Evolutionary conservation across 2,113 vertebrate species (phyloP).

Genomic region (Lonchura striata): DNA sequence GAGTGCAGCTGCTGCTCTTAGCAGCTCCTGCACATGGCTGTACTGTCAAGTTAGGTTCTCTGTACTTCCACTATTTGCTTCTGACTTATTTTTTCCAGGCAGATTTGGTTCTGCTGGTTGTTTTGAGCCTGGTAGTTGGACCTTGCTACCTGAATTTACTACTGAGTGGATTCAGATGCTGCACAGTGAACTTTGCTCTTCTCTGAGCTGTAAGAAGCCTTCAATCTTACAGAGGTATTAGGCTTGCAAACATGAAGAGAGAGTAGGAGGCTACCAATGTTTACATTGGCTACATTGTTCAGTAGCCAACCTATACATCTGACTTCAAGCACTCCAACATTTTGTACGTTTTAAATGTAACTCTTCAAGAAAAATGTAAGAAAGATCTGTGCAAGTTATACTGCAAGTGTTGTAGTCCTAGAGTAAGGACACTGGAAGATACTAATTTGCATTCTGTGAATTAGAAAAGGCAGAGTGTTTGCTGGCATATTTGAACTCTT

Average conservation of each 20-base stretch:
- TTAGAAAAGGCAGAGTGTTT: background rate
- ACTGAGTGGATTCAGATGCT: background rate
- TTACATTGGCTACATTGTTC: background rate
- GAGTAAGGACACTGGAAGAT: background rate
- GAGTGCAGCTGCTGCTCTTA: background rate
- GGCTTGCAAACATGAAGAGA: background rate
- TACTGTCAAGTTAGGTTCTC: background rate
- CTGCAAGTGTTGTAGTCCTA: background rate
- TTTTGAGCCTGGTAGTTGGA: background rate
- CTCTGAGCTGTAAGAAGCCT: background rate
- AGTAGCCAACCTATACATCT: background rate
- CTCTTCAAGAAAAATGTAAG: background rate
- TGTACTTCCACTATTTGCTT: background rate
- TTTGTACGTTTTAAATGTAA: background rate
- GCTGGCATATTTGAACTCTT: background rate
- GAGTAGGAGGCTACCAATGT: background rate
- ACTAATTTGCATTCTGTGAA: background rate
- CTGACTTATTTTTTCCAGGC: background rate
- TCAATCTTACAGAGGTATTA: background rate
- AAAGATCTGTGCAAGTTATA: background rate
- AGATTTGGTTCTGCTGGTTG: background rate
- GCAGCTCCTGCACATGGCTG: background rate
- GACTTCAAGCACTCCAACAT: background rate
- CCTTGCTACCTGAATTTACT: background rate
- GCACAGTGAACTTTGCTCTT: background rate